Evolutionary conservation across 2,797 vertebrate genomes (phyloP).

Genomic region (Onychomys arenicola): DNA sequence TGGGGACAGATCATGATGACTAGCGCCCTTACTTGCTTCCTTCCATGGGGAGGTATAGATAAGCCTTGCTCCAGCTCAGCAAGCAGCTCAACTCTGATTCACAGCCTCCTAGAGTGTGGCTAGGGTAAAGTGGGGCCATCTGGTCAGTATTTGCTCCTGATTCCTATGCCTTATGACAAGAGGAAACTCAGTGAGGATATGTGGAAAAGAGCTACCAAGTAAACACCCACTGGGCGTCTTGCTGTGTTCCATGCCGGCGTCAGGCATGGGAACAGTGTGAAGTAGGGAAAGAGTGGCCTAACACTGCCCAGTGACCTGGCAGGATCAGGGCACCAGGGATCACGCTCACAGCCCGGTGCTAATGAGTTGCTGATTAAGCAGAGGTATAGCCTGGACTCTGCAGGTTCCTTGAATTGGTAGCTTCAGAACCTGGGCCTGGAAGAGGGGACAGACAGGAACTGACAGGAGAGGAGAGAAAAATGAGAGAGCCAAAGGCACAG

Average conservation of each 20-base stretch:
- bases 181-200: constrained; percentile 17
- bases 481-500: background rate
- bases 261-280: background rate
- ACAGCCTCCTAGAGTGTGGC: background rate
- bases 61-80: background rate
- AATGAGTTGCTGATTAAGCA: background rate
- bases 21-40: background rate
- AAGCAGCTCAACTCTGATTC: background rate
- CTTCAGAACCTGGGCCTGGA: background rate
- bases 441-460: background rate
- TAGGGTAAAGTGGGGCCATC: background rate
- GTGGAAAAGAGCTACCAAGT: background rate
- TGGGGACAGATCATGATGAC: background rate
- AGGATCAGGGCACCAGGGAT: background rate
- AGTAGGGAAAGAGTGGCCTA: background rate
- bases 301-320: background rate
- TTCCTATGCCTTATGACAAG: constrained; percentile 39
- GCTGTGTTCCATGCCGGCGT: background rate
- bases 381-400: background rate
- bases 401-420: background rate
- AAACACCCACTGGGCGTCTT: background rate
- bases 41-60: background rate
- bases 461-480: background rate
- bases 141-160: constrained; percentile 38
- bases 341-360: background rate